These are phyloP conservation scores for Sitobion miscanthi DNA, from an alignment of 1,140 invertebrate species.

Conservation along the genomic window DNA sequence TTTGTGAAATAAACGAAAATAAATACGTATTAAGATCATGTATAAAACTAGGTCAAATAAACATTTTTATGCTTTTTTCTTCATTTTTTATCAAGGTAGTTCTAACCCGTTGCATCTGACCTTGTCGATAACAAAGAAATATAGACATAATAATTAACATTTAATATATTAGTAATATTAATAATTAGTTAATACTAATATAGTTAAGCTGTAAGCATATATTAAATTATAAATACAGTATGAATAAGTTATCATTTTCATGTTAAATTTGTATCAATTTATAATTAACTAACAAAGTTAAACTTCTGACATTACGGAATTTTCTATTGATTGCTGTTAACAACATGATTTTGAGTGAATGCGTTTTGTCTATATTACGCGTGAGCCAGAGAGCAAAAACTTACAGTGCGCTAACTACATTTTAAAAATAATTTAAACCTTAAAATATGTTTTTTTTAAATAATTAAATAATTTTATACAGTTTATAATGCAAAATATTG, in stretches of 20 bases:
- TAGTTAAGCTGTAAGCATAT: neutral
- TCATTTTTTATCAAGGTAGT: neutral
- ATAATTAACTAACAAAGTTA: neutral
- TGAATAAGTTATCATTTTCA: neutral
- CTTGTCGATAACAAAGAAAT: neutral
- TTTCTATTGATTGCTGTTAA: neutral
- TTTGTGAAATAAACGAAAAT: neutral
- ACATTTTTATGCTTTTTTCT: neutral
- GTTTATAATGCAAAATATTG: neutral
- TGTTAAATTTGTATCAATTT: neutral
- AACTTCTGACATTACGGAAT: neutral
- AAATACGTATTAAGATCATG: neutral
- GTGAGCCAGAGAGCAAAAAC: too few species aligned
- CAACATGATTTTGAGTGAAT: neutral
- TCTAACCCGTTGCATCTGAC: neutral
- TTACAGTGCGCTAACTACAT: too few species aligned
- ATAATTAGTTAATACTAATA: neutral
- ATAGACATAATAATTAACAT: neutral
- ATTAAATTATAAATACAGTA: neutral
- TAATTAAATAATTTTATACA: neutral
- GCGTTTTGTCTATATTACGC: too few species aligned
- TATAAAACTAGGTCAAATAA: neutral
- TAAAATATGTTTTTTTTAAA: neutral
- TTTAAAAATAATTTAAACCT: neutral
- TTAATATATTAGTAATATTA: conserved; percentile 8